Evolutionary conservation across 2,797 vertebrate genomes (phyloP), one percentile per base, ranked within the genome.

Genomic region (Pseudochaenichthys georgianus): DNA sequence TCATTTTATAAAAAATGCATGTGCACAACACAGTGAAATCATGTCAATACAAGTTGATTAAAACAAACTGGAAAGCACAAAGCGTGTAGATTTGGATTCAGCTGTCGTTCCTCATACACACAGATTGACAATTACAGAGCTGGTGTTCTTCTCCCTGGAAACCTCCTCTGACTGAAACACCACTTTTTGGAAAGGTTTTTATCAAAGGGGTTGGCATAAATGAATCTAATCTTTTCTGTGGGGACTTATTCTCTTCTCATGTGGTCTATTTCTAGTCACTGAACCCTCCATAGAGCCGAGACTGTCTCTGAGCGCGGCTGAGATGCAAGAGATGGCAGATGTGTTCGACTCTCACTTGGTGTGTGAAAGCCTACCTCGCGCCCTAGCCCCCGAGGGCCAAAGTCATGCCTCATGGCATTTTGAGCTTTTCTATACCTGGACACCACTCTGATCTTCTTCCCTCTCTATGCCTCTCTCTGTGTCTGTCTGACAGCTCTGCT

Each of bases 291-390:
- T 87, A 90, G 88, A 82, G 52, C 65, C 5, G 7, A 80, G 58
- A 21, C 71, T 83, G 75, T 86, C 85, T 83, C 58, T 73, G 80
- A 88, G 82, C 47, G 15, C 68, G 74, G 66, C 70, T 79, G 55
- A 81, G 70, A 87, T 82, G 75, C 61, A 64, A 82, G 85, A 78
- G 75, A 80, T 85, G 76, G 81, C 77, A 75, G 82, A 78, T 78
- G 63, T 70, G 17, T 83, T 84, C 2, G 55, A 80, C 72, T 84
- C 86, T 48, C 64, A 70, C 50, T 42, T 19, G 48, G 61, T 64
- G 65, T 73, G 70, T 82, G 65, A 84, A 87, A 77, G 74, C 65
- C 57, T 48, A 50, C 52, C 53, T 42, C 19, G 3, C 55, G 34
- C 13, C 38, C 54, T 38, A 38, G 6, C 67, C 59, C 73, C 64